Percentiles rank a stretch among this genome's conserved stretches.
Evolutionary conservation across 2,113 vertebrate species (phyloP).

Genomic region (Toxostoma redivivum): DNA sequence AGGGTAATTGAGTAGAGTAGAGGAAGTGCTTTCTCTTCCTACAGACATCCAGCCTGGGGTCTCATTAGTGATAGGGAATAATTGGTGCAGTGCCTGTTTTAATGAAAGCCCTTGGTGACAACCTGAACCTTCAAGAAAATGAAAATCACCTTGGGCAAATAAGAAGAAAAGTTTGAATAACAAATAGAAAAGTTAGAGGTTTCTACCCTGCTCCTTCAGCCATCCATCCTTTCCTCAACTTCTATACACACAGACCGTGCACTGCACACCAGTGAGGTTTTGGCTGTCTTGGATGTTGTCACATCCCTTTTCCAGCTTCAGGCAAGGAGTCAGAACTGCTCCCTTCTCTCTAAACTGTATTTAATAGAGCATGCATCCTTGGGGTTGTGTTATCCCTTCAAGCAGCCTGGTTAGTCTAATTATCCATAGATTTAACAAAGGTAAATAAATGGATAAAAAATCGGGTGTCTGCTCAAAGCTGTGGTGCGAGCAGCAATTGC

Average conservation of each 20-base stretch:
- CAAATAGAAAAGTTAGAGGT: background rate
- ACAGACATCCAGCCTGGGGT: background rate
- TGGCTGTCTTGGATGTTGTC: background rate
- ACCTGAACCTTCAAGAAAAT: background rate
- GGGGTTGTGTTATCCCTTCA: background rate
- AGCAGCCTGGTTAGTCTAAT: constrained; percentile 23
- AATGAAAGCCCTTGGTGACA: constrained; percentile 13
- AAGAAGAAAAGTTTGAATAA: background rate
- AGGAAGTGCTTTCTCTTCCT: background rate
- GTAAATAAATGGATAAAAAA: constrained; percentile 21
- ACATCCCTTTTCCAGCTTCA: background rate
- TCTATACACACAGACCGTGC: rapidly evolving
- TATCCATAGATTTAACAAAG: constrained; percentile 25
- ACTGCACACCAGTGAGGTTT: background rate
- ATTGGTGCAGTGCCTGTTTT: background rate
- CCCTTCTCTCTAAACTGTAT: background rate
- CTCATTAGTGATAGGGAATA: constrained; percentile 34
- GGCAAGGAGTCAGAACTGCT: background rate
- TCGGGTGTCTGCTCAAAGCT: background rate
- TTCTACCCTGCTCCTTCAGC: background rate
- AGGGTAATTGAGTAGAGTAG: constrained; percentile 15
- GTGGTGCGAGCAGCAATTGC: background rate
- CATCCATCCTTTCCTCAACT: background rate
- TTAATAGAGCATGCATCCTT: constrained; percentile 19
- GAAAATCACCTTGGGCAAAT: background rate